Percentiles rank a stretch among this genome's conserved stretches.
Evolutionary conservation across 2,113 vertebrate species (phyloP).

Genomic region (Nothobranchius kuhntae): DNA sequence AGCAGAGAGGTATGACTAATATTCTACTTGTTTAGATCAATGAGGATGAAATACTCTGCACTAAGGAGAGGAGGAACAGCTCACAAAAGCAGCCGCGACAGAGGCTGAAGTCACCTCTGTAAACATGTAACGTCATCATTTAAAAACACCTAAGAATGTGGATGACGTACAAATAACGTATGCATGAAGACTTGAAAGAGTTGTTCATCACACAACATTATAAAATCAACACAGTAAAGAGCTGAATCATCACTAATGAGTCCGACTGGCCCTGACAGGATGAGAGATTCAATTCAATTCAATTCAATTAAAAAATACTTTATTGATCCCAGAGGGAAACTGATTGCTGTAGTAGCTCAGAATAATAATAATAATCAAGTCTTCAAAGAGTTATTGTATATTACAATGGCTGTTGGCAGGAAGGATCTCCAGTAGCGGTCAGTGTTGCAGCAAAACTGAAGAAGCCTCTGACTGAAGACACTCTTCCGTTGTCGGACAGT

Average conservation of each 20-base stretch:
- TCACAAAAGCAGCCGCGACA: slow-evolving; percentile 87
- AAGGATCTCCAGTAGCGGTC: no score
- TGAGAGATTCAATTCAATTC: no score
- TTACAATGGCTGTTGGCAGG: no score
- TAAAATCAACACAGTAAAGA: not conserved
- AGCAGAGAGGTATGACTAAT: slow-evolving; percentile 17
- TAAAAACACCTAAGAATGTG: no score
- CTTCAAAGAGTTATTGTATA: no score
- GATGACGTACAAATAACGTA: not conserved
- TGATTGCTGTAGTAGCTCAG: no score
- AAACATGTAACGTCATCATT: not conserved
- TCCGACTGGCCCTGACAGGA: not conserved
- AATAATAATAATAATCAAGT: no score
- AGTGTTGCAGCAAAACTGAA: no score
- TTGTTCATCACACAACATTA: slow-evolving; percentile 4
- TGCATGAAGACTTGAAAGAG: not conserved
- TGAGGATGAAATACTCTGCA: slow-evolving; percentile 81
- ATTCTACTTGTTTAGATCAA: slow-evolving; percentile 20
- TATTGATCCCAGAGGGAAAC: no score
- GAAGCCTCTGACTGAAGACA: no score
- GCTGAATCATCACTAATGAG: not conserved
- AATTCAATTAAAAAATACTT: no score
- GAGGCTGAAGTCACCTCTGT: slow-evolving; percentile 69
- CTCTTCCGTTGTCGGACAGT: no score
- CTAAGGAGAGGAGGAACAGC: slow-evolving; percentile 85